Evolutionary conservation across 2,113 vertebrate species (phyloP).

Genomic region (Martes martes): DNA sequence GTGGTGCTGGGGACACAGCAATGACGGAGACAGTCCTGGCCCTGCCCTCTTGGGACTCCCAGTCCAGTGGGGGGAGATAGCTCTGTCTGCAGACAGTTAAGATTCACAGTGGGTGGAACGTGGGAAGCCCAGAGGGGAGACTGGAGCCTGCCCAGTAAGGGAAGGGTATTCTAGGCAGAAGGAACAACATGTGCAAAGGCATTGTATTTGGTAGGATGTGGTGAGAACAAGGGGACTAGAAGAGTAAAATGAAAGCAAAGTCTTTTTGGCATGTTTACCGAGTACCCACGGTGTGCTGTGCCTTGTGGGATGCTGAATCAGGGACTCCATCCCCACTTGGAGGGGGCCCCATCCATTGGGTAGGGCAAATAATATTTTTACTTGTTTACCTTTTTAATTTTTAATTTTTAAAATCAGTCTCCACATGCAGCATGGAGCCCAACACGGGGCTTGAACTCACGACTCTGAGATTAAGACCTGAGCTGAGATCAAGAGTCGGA

Average conservation of each 20-base stretch:
- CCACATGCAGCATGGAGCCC: neutral
- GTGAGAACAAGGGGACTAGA: neutral
- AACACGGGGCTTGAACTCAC: neutral
- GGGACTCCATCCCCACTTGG: neutral
- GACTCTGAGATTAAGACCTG: neutral
- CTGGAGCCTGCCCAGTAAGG: too few relatives aligned
- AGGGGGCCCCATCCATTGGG: neutral
- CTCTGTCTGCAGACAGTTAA: neutral
- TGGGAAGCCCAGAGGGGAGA: too few relatives aligned
- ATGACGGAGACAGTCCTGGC: neutral
- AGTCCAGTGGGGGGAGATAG: neutral
- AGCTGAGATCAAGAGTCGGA: neutral
- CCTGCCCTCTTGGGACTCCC: neutral
- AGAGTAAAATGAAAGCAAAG: neutral
- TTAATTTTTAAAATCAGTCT: neutral
- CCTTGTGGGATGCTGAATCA: neutral
- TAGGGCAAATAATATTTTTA: neutral
- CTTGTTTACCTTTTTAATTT: too few relatives aligned
- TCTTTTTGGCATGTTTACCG: neutral
- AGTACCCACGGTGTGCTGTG: neutral
- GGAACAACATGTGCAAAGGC: neutral
- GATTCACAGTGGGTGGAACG: too few relatives aligned
- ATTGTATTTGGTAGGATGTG: neutral
- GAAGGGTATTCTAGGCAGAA: neutral
- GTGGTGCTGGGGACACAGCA: neutral